Percentiles rank a stretch among this genome's conserved stretches.
These are phyloP conservation scores for Aphodius sticticus DNA, from an alignment of 2,888 invertebrate species.

Conservation along the genomic window DNA sequence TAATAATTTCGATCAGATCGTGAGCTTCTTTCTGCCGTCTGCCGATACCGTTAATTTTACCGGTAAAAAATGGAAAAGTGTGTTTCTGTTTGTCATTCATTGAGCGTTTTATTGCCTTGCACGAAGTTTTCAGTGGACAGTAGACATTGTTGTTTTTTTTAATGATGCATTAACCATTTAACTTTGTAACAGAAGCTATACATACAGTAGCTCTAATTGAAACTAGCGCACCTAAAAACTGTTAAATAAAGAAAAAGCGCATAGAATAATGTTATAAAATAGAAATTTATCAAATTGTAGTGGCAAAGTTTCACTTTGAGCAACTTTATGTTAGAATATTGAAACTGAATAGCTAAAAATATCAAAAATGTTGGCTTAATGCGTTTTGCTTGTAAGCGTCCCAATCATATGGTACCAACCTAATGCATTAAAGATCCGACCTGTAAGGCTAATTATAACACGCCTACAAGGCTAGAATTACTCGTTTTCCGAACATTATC, in stretches of 20 bases:
- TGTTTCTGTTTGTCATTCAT: neutral
- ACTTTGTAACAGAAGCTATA: neutral
- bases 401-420: neutral
- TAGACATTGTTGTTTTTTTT: neutral
- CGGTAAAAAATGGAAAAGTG: neutral
- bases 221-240: neutral
- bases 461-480: neutral
- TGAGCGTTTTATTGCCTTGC: neutral
- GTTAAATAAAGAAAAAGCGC: too few relatives aligned
- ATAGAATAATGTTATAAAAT: too few relatives aligned
- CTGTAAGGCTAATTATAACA: neutral
- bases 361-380: neutral
- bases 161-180: neutral
- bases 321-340: neutral
- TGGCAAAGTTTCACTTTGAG: too few relatives aligned
- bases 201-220: neutral
- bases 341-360: neutral
- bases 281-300: too few relatives aligned
- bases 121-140: neutral
- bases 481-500: neutral
- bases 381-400: neutral
- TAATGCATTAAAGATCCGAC: neutral
- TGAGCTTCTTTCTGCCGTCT: too few relatives aligned
- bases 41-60: neutral
- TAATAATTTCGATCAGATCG: too few relatives aligned